Conservation (phyloP, 37 sponge, comb jelly and placozoan species). For the Aplysina aerophoba region DNA sequence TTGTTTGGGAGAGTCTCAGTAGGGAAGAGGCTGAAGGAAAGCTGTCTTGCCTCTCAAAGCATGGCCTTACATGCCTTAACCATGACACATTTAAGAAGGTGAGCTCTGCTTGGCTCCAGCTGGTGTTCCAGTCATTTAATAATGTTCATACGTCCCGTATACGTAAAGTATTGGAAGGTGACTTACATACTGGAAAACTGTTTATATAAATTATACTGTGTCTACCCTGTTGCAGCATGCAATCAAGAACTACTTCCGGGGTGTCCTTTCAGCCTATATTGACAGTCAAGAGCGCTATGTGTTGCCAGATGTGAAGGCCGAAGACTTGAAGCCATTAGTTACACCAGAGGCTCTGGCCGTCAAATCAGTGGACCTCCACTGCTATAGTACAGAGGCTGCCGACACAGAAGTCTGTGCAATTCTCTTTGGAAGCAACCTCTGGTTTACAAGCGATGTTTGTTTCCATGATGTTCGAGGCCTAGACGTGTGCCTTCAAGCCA, state of each 20-base stretch:
- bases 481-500: neutral
- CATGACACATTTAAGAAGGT: no score
- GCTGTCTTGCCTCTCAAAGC: no score
- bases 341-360: neutral
- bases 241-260: neutral
- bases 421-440: slow-evolving; percentile 4
- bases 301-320: neutral
- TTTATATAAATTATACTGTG: neutral
- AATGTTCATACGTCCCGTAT: no score
- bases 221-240: neutral
- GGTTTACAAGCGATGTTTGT: neutral
- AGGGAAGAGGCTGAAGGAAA: no score
- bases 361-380: neutral
- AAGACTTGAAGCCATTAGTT: neutral
- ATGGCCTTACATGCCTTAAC: no score
- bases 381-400: no score
- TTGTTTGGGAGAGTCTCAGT: no score
- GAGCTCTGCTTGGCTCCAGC: no score
- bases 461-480: neutral
- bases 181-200: no score
- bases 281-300: neutral
- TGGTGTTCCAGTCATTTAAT: no score
- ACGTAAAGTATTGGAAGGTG: no score
- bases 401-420: neutral
- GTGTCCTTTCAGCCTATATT: neutral